Base-by-base conservation (phyloP, 2,113 vertebrate species). In the Nestor notabilis region DNA sequence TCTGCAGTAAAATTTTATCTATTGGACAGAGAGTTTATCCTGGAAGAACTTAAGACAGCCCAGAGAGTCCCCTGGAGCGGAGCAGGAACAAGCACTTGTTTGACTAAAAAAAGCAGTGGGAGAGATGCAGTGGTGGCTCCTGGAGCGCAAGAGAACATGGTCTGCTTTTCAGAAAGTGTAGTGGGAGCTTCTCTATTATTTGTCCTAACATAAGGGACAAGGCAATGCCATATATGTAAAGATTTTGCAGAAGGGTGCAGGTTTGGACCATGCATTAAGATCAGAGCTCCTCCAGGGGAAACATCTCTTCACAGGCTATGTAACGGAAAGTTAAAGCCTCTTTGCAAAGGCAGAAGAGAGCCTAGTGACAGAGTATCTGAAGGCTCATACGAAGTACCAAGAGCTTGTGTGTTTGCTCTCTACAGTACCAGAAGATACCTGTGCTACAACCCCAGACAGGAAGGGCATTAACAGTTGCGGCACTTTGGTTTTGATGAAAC, bases 1-100 rank as follows among this genome's bases (percentile, higher is more conserved):
- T 79, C 61, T 90, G 66, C 56, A 47, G 83, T 68, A 88, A 83
- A 80, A 78, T 64, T 93, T 80, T 95, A 88, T 90, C 90, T 93
- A 2, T 66, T 85, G 78, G 85, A 79, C 78, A 86, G 70, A 74
- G 61, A 71, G 27, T n/a, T 91, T 88, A 95, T 63, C 41, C 43
- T 90, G 93, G 37, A 75, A 92, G 44, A 90, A 86, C 46, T 83
- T 86, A 56, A 86, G 58, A 77, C 31, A 65, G 28, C 50, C 55
- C 1, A 0, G 33, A 85, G 56, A 81, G 72, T 60, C 13, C 50
- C 28, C 64, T 17, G 47, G 41, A 92, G 83, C 55, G 52, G 35
- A 78, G 68, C 41, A 60, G 68, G 46, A 74, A 60, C 53, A 83
- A 58, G 20, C 39, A 47, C 12, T 28, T 20, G 27, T 71, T 64